These are phyloP conservation scores for Glomeris maerens DNA, from an alignment of 1,140 invertebrate genomes.

Conservation along the genomic window DNA sequence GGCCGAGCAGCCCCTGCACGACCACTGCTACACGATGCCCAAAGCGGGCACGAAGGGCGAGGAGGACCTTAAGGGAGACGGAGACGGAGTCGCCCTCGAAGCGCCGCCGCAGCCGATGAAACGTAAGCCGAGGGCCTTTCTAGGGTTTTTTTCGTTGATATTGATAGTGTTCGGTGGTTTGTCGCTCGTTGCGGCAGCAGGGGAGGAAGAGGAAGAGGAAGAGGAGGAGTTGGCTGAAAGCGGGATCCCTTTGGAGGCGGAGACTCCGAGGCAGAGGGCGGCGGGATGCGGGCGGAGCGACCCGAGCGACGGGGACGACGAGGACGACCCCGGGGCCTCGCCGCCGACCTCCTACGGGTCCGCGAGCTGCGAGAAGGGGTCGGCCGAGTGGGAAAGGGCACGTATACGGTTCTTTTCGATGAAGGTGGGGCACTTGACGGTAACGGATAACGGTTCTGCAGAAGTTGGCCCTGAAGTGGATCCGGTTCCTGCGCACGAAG, in stretches of 20 bases:
- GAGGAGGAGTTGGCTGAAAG: constrained; percentile 15
- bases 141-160: too few species aligned
- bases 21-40: too few species aligned
- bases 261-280: constrained; percentile 12
- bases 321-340: not conserved
- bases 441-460: not conserved
- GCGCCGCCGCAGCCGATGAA: too few species aligned
- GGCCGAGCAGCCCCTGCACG: too few species aligned
- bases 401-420: not conserved
- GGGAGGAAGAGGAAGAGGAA: constrained; percentile 16
- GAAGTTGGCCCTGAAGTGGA: constrained; percentile 30
- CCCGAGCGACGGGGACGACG: not conserved
- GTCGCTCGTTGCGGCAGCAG: too few species aligned
- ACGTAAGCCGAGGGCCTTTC: too few species aligned
- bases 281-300: constrained; percentile 2
- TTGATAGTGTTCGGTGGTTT: too few species aligned
- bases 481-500: constrained; percentile 26
- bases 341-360: too few species aligned
- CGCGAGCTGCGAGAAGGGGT: not conserved
- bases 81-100: too few species aligned
- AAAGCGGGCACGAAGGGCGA: too few species aligned
- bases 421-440: not conserved
- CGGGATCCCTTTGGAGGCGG: constrained; percentile 10
- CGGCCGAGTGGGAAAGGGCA: constrained; percentile 11
- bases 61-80: too few species aligned